Base-by-base conservation (phyloP, 2,113 vertebrate species). In the Falco punctatus region DNA sequence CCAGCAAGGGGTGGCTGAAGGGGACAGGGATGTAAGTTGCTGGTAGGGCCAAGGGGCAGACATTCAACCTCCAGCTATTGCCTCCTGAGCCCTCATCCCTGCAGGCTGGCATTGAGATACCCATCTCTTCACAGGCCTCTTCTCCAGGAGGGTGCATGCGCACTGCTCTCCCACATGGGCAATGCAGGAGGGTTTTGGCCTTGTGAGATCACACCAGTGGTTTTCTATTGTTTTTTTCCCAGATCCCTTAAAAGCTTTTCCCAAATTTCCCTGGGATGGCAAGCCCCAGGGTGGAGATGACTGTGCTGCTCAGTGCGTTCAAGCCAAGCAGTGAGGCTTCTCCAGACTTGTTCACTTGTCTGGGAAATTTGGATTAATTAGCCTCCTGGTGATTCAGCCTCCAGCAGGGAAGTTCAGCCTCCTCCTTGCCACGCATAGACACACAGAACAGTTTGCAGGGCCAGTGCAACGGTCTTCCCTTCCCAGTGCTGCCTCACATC, bases 311-410 rank as follows among this genome's bases (percentile, higher is more conserved):
- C 46, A 40, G 35, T 13, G 30, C 0, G 0, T 27, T 86, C 33
- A 18, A 73, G 18, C 65, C 48, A 71, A 30, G 83, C 23, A 55
- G 32, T 0, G 32, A 81, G 62, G 58, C 81, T 93, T 93, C 78
- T 94, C 81, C 49, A 95, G 90, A 89, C 91, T 92, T 96, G 77
- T 89, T 79, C 3, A 0, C 73, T 44, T 94, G 35, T 61, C 73
- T 93, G 58, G 9, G 6, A 86, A 94, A 85, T 72, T 82, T 82
- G 49, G 78, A 62, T 88, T 74, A 44, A 91, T 85, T 90, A 75
- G 9, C 26, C 21, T 69, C 16, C 6, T 2, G 2, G 49, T 87
- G 84, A 94, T 72, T 90, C 78, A 92, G 70, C 26, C 81, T 94
- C 30, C 73, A 61, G 44, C 23, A 49, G 33, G 27, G 59, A 81